These are phyloP conservation scores for Ursus arctos DNA, from an alignment of 2,113 vertebrate genomes.

Conservation along the genomic window DNA sequence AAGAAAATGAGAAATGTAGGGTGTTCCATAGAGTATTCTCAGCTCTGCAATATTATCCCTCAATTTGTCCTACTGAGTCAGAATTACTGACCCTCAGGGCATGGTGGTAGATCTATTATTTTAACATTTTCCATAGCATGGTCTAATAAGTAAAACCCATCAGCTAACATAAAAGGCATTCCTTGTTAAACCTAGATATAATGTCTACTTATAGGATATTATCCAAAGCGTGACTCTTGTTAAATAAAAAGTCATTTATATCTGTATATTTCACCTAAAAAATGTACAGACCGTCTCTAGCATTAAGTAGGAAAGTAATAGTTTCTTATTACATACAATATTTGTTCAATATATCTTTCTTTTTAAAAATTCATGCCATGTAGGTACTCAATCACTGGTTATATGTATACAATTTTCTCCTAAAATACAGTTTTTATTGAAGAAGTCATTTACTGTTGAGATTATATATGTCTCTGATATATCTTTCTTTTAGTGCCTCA, in stretches of 20 bases:
- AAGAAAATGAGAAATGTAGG: background rate
- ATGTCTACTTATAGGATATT: background rate
- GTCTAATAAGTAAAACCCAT: background rate
- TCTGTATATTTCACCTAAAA: background rate
- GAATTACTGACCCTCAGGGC: background rate
- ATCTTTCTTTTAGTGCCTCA: background rate
- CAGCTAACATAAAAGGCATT: background rate
- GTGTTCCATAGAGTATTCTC: background rate
- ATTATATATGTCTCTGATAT: background rate
- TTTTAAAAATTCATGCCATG: background rate
- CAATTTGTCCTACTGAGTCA: background rate
- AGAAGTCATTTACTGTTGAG: background rate
- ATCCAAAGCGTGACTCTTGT: background rate
- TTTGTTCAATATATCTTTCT: background rate
- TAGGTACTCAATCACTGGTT: background rate
- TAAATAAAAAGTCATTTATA: background rate
- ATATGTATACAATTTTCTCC: background rate
- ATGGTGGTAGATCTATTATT: background rate
- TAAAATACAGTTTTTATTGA: background rate
- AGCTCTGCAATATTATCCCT: background rate
- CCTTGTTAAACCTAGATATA: background rate
- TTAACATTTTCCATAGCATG: constrained; percentile 23
- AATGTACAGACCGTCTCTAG: background rate
- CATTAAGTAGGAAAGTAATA: background rate
- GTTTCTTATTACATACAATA: background rate